phyloP scores from a whole-genome alignment of 2,888 invertebrate species.

The Drosophila kokeensis region DNA sequence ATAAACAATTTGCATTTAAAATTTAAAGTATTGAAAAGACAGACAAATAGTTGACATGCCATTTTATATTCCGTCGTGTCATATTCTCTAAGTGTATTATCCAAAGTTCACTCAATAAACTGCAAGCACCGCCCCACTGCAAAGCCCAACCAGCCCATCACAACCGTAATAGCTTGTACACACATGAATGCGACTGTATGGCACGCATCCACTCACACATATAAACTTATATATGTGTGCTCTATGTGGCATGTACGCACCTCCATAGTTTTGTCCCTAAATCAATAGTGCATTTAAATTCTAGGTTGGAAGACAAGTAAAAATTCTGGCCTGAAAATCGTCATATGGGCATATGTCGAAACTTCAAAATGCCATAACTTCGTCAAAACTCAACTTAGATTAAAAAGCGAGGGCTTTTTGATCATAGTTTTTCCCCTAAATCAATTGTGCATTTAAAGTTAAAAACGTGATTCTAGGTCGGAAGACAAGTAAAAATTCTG shows the following conservation, averaged over 20 bases:
- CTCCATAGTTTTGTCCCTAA: no score
- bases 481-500: no score
- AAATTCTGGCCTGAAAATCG: no score
- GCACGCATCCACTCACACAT: not conserved
- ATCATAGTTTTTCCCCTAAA: no score
- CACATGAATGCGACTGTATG: constrained; percentile 41
- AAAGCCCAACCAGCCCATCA: not conserved
- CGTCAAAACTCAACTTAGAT: no score
- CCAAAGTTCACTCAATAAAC: constrained; percentile 10
- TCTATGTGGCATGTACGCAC: constrained; percentile 19
- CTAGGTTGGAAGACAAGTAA: no score
- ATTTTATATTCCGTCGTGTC: not conserved
- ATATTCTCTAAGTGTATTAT: not conserved
- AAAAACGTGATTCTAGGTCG: no score
- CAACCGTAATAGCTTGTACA: constrained; percentile 45
- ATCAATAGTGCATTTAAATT: no score
- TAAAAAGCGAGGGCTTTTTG: no score
- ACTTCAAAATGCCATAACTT: no score
- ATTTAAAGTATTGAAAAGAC: not conserved
- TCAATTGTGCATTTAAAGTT: no score
- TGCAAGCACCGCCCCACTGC: constrained; percentile 1
- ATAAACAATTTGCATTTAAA: not conserved
- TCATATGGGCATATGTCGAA: no score
- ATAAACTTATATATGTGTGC: not conserved
- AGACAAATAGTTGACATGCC: not conserved